Percentiles rank a stretch among this genome's conserved stretches.
Evolutionary conservation across 2,797 vertebrate species (phyloP).

Genomic region (Trichosurus vulpecula): DNA sequence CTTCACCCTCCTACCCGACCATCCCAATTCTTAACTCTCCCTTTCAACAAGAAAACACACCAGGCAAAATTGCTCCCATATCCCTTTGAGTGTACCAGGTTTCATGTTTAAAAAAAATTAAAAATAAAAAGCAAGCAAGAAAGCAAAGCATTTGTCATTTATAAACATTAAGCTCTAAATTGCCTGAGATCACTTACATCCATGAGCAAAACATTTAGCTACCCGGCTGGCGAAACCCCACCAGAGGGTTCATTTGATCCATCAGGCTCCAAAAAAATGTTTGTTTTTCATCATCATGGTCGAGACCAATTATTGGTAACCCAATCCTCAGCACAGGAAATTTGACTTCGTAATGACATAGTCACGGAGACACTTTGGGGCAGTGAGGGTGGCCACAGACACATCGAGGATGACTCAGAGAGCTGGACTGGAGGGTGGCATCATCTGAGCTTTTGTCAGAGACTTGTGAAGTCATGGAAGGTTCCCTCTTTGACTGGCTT

Average conservation of each 20-base stretch:
- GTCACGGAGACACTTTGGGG: slow-evolving; percentile 32
- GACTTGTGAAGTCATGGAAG: slow-evolving; percentile 12
- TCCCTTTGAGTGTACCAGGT: accelerated
- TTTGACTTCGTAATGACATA: slow-evolving; percentile 45
- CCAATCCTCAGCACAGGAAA: slow-evolving; percentile 44
- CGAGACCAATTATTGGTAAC: slow-evolving; percentile 45
- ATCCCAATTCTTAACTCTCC: neutral
- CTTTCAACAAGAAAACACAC: neutral
- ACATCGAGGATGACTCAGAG: slow-evolving; percentile 8
- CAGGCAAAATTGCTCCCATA: neutral
- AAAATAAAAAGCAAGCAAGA: slow-evolving; percentile 1
- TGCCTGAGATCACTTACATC: neutral
- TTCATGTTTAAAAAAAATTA: neutral
- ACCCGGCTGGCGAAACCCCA: neutral
- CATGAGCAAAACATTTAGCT: neutral
- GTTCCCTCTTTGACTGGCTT: neutral
- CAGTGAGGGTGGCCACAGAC: slow-evolving; percentile 37
- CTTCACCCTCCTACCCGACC: accelerated
- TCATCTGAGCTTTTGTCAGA: neutral
- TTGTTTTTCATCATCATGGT: slow-evolving; percentile 35
- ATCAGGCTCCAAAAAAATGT: slow-evolving; percentile 50
- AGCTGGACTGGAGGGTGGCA: neutral
- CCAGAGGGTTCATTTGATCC: neutral
- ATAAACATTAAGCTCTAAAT: neutral
- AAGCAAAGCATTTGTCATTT: neutral